phyloP scores from a whole-genome alignment of 1,140 invertebrate species.

The Nasonia longicornis region DNA sequence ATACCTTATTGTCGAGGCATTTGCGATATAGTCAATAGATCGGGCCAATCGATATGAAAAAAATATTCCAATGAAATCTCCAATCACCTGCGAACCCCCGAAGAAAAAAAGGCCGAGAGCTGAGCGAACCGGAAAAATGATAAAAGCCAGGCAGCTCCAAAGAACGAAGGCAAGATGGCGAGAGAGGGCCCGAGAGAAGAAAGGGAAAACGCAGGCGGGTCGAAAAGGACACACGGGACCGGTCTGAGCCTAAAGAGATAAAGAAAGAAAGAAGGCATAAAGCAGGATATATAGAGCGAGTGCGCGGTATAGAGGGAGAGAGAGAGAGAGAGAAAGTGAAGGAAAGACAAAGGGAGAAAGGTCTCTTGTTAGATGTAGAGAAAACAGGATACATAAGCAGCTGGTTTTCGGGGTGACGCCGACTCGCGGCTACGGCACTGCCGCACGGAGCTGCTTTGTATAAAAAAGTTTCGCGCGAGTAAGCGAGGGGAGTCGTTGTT shows the following conservation, averaged over 20 bases:
- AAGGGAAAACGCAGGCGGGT: background rate
- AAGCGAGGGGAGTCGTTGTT: background rate
- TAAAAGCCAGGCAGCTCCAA: background rate
- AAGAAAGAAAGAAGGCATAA: background rate
- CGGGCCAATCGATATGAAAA: too few species aligned
- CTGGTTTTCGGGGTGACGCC: background rate
- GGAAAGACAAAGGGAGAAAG: slow-evolving; percentile 32
- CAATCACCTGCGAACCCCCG: too few species aligned
- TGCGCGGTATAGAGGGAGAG: background rate
- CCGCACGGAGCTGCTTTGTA: background rate
- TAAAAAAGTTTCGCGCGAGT: background rate
- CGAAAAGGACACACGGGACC: background rate
- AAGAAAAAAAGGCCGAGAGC: background rate
- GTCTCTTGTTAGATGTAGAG: slow-evolving; percentile 11
- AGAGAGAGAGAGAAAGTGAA: slow-evolving; percentile 40
- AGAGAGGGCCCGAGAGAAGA: background rate
- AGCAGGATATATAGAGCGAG: background rate
- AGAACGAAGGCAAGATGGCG: background rate
- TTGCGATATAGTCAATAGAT: too few species aligned
- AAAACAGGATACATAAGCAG: slow-evolving; percentile 15
- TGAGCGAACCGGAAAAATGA: background rate
- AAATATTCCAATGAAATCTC: too few species aligned
- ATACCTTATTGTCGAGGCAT: background rate
- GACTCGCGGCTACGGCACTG: background rate
- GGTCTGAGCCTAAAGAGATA: background rate